Evolutionary conservation across 2,797 vertebrate genomes (phyloP).

Genomic region (Macroramphosus scolopax): DNA sequence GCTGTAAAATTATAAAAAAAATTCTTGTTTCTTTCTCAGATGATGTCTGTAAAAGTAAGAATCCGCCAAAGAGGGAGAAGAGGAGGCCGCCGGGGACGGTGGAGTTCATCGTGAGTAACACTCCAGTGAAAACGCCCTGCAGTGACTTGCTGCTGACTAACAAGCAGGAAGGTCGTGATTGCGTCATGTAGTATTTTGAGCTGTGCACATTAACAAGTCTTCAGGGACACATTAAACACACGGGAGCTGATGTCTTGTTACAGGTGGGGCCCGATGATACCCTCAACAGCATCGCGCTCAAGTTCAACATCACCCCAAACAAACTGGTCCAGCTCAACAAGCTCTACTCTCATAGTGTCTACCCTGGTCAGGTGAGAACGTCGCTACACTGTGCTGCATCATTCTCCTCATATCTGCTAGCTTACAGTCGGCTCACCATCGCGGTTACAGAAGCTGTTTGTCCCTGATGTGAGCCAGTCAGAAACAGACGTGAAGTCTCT

Average conservation of each 20-base stretch:
- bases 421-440: slow-evolving; percentile 9
- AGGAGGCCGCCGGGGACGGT: slow-evolving; percentile 88
- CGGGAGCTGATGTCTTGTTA: slow-evolving; percentile 48
- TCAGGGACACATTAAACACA: background rate
- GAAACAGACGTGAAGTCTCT: slow-evolving; percentile 59
- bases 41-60: slow-evolving; percentile 79
- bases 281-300: slow-evolving; percentile 93
- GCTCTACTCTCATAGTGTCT: slow-evolving; percentile 90
- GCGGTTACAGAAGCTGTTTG: slow-evolving; percentile 75
- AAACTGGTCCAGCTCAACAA: slow-evolving; percentile 95
- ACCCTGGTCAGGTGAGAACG: slow-evolving; percentile 90
- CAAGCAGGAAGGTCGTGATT: background rate
- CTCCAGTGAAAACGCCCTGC: background rate
- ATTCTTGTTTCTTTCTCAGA: slow-evolving; percentile 64
- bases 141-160: background rate
- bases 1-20: background rate
- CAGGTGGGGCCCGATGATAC: slow-evolving; percentile 86
- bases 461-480: slow-evolving; percentile 71
- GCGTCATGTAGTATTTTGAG: background rate
- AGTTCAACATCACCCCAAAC: slow-evolving; percentile 96
- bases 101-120: slow-evolving; percentile 88
- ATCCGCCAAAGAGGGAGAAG: slow-evolving; percentile 87
- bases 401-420: background rate
- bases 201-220: no score
- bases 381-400: background rate